Conservation (phyloP, 2,113 vertebrate species). For the Nematolebias whitei region DNA sequence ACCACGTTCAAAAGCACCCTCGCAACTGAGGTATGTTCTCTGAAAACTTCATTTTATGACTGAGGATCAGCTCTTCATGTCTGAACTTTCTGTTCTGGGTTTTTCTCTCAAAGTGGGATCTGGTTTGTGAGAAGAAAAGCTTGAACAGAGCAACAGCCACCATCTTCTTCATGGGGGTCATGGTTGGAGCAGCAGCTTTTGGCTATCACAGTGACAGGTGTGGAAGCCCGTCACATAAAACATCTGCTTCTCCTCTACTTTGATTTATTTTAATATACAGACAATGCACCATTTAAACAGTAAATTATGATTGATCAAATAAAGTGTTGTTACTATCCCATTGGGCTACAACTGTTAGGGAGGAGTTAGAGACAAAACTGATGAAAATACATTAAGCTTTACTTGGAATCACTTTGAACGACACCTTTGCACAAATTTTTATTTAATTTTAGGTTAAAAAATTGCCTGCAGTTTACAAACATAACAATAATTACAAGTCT, state of each 20-base stretch:
- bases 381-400: too few species aligned
- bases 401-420: too few species aligned
- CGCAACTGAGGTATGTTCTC: constrained; percentile 82
- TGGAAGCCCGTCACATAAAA: background rate
- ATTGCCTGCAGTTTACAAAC: too few species aligned
- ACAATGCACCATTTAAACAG: too few species aligned
- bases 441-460: too few species aligned
- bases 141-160: constrained; percentile 80
- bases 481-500: too few species aligned
- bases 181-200: constrained; percentile 81
- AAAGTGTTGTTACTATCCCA: too few species aligned
- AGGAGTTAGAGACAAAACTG: background rate
- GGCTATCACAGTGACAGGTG: constrained; percentile 89
- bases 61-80: background rate
- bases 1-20: constrained; percentile 85
- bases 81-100: background rate
- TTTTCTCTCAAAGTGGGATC: constrained; percentile 56
- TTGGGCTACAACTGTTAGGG: too few species aligned
- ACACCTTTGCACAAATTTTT: too few species aligned
- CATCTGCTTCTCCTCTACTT: background rate
- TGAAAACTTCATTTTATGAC: background rate
- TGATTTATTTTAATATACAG: background rate
- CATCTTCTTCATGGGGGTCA: constrained; percentile 87
- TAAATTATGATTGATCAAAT: too few species aligned
- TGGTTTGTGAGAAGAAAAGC: constrained; percentile 61